These are phyloP conservation scores for Zeus faber DNA, from an alignment of 2,113 vertebrate species.

Conservation along the genomic window DNA sequence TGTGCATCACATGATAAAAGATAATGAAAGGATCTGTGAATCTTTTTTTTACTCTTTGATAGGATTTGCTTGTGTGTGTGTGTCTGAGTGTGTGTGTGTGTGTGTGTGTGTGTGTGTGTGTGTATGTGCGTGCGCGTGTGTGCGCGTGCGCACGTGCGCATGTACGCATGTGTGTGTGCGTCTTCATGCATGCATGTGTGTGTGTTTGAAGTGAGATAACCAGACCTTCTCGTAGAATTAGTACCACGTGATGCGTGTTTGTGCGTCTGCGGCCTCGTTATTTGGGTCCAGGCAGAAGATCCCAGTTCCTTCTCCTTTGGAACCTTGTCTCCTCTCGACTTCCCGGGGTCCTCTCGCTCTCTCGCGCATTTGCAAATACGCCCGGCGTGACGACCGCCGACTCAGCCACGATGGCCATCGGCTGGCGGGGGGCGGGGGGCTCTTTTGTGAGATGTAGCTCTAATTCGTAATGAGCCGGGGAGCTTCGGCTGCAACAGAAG, in stretches of 20 bases:
- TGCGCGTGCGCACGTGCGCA: background rate
- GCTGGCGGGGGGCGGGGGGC: background rate
- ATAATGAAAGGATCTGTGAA: background rate
- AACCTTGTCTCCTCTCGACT: too few species aligned
- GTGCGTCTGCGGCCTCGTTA: background rate
- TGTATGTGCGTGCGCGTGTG: conserved; percentile 1
- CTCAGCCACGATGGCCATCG: too few species aligned
- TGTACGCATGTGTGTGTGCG: background rate
- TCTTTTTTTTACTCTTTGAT: conserved; percentile 49
- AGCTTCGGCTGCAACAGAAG: conserved; percentile 25
- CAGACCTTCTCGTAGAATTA: too few species aligned
- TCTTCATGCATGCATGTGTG: background rate
- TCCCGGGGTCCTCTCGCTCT: background rate
- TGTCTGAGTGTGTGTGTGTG: background rate
- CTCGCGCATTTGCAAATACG: conserved; percentile 6
- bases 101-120: background rate
- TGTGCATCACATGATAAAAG: background rate
- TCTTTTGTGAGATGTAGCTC: conserved; percentile 2
- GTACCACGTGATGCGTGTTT: background rate
- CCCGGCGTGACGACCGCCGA: too few species aligned
- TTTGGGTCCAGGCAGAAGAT: too few species aligned
- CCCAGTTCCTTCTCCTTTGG: too few species aligned
- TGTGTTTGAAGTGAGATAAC: too few species aligned
- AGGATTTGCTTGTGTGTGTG: conserved; percentile 22
- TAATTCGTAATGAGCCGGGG: conserved; percentile 36